Conservation (phyloP, 2,797 vertebrate genomes). For the Acrocephalus scirpaceus region DNA sequence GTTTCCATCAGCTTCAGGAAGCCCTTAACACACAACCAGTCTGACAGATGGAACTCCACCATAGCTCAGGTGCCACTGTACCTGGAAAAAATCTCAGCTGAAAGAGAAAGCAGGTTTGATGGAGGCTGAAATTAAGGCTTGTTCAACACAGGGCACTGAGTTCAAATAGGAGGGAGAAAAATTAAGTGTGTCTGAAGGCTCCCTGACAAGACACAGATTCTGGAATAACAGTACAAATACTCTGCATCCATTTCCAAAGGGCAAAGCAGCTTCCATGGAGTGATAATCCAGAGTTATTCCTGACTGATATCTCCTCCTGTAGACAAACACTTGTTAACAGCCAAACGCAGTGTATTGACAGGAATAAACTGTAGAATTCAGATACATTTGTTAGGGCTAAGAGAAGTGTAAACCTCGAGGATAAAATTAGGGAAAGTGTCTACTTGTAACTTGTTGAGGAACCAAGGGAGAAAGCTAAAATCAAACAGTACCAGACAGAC, state of each 20-base stretch:
- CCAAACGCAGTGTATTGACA: not conserved
- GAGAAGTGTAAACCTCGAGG: slow-evolving; percentile 3
- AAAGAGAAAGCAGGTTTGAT: not conserved
- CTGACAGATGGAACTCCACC: not conserved
- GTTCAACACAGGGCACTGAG: not conserved
- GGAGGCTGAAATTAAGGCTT: not conserved
- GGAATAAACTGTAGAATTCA: slow-evolving; percentile 18
- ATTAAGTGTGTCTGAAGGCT: not conserved
- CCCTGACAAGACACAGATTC: not conserved
- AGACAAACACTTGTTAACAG: slow-evolving; percentile 48
- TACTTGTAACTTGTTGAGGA: slow-evolving; percentile 23
- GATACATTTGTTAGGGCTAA: slow-evolving; percentile 14
- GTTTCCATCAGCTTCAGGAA: not conserved
- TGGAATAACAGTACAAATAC: not conserved
- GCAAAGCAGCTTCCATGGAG: not conserved
- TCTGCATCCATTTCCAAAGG: slow-evolving; percentile 16
- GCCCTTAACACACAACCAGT: not conserved
- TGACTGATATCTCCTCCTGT: slow-evolving; percentile 23
- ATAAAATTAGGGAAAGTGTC: slow-evolving; percentile 50
- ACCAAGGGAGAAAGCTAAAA: slow-evolving; percentile 30
- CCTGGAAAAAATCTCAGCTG: not conserved
- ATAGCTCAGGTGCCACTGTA: not conserved
- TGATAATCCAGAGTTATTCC: slow-evolving; percentile 7
- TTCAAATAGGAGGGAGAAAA: not conserved
- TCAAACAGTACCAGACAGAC: slow-evolving; percentile 23